These are phyloP conservation scores for Anarhynchus alexandrinus DNA, from an alignment of 2,113 vertebrate genomes.

Conservation along the genomic window DNA sequence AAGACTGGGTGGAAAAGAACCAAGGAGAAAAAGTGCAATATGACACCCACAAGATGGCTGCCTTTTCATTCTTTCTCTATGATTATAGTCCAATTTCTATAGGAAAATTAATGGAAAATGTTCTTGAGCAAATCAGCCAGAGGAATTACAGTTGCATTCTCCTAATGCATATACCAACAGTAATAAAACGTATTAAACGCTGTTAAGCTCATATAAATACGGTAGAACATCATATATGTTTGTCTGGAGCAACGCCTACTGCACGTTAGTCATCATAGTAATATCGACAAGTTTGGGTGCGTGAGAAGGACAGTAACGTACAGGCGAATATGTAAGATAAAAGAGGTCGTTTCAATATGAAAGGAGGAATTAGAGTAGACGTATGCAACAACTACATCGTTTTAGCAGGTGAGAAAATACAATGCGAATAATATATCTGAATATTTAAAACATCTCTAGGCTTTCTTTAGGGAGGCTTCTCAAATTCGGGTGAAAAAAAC, in stretches of 20 bases:
- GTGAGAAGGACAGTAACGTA: background rate
- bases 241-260: background rate
- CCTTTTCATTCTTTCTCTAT: conserved; percentile 40
- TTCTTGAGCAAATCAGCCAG: conserved; percentile 25
- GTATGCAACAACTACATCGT: background rate
- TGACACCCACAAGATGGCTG: conserved; percentile 69
- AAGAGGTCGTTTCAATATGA: background rate
- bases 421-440: background rate
- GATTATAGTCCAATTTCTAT: conserved; percentile 8
- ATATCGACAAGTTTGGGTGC: background rate
- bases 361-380: background rate
- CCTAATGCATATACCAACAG: background rate
- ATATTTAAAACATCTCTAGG: background rate
- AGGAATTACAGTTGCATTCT: background rate
- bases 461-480: conserved; percentile 36
- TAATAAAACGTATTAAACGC: background rate
- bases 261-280: background rate
- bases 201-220: background rate
- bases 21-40: conserved; percentile 23
- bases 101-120: conserved; percentile 47
- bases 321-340: background rate
- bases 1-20: background rate
- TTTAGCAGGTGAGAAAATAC: background rate
- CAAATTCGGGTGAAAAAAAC: conserved; percentile 8
- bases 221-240: background rate